A percentile compares a stretch with the other conserved stretches of the same genome.
Evolutionary conservation across 2,888 invertebrate species (phyloP).

Genomic region (Diadegma fenestrale): DNA sequence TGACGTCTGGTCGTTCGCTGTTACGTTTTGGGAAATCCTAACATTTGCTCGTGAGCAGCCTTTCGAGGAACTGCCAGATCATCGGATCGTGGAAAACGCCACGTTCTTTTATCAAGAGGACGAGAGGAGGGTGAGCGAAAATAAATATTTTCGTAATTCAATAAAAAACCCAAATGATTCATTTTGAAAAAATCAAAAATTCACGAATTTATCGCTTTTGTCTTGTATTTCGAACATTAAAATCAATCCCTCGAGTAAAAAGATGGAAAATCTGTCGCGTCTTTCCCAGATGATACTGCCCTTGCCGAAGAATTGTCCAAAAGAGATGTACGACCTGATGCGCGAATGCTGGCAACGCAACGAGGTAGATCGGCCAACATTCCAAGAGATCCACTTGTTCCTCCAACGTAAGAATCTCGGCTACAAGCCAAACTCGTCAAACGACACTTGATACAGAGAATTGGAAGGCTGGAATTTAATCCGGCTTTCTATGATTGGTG

Average conservation of each 20-base stretch:
- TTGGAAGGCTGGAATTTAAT: constrained; percentile 82
- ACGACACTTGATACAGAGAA: constrained; percentile 84
- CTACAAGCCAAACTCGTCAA: constrained; percentile 79
- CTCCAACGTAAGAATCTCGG: constrained; percentile 92
- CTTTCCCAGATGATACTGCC: constrained; percentile 86
- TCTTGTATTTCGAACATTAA: not conserved
- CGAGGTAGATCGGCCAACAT: constrained; percentile 91
- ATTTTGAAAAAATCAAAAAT: not conserved
- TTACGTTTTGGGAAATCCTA: constrained; percentile 94
- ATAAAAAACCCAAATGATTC: not conserved
- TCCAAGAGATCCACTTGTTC: constrained; percentile 94
- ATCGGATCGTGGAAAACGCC: constrained; percentile 93
- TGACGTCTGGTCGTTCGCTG: constrained; percentile 96
- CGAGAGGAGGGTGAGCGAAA: constrained; percentile 88
- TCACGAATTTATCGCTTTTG: not conserved
- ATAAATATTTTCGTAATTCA: not conserved
- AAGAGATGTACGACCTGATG: constrained; percentile 95
- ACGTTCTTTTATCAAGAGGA: constrained; percentile 92
- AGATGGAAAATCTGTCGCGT: not conserved
- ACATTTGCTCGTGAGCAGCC: constrained; percentile 94
- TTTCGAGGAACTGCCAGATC: constrained; percentile 92
- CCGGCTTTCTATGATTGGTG: constrained; percentile 84
- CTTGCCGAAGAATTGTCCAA: constrained; percentile 91
- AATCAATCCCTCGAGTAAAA: not conserved
- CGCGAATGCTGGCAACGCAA: constrained; percentile 94